Conservation (phyloP, 2,888 invertebrate genomes). For the Ennomos fuscantarius region DNA sequence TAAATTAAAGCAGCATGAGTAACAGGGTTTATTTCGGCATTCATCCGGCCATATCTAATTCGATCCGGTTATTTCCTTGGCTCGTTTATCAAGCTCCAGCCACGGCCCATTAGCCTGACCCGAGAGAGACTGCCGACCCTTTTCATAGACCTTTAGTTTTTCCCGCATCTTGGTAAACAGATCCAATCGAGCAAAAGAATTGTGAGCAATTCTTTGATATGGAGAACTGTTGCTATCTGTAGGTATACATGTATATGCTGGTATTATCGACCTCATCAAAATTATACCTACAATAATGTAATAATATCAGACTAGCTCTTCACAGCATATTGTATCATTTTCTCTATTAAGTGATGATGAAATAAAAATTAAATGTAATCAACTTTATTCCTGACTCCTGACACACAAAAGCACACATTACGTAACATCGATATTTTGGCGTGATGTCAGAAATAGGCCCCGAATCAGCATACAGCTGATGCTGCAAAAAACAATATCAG, state of each 20-base stretch:
- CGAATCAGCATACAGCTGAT: no score
- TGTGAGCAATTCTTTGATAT: constrained; percentile 8
- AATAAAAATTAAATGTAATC: no score
- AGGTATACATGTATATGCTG: neutral
- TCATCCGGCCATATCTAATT: constrained; percentile 22
- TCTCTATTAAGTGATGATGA: no score
- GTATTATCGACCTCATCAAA: no score
- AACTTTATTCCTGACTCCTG: no score
- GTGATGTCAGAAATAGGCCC: no score
- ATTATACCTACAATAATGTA: no score
- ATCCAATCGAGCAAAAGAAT: constrained; percentile 21
- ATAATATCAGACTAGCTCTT: no score
- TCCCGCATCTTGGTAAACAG: constrained; percentile 23
- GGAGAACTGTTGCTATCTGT: constrained; percentile 4
- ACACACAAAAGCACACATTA: no score
- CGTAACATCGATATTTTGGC: no score
- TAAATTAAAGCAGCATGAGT: neutral
- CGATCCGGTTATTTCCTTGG: constrained; percentile 35
- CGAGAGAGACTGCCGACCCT: constrained; percentile 30
- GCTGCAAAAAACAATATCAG: no score
- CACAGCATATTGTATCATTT: no score
- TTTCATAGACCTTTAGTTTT: constrained; percentile 23
- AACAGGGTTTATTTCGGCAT: constrained; percentile 10
- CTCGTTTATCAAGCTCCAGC: constrained; percentile 48
- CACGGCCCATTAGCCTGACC: constrained; percentile 37